phyloP scores from a whole-genome alignment of 1,140 invertebrate species.

The Pachypsylla venusta region DNA sequence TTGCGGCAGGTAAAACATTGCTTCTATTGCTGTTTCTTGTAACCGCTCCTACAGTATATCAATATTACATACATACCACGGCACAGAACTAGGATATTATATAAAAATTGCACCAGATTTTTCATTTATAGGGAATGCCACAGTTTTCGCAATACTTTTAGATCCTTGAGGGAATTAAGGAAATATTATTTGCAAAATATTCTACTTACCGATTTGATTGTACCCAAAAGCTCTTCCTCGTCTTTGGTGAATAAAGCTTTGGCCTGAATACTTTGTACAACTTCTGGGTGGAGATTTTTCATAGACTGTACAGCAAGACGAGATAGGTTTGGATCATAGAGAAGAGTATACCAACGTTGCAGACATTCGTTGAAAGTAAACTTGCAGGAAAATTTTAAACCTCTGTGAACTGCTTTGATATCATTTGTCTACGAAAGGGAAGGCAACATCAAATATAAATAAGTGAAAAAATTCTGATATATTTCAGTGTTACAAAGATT shows the following conservation, averaged over 20 bases:
- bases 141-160: no score
- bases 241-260: slow-evolving; percentile 76
- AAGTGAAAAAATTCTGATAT: not conserved
- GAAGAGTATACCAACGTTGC: slow-evolving; percentile 85
- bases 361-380: slow-evolving; percentile 90
- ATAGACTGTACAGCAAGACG: slow-evolving; percentile 80
- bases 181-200: no score
- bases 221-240: slow-evolving; percentile 76
- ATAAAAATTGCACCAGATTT: no score
- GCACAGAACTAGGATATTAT: no score
- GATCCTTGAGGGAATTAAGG: no score
- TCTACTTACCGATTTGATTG: slow-evolving; percentile 68
- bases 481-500: not conserved
- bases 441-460: slow-evolving; percentile 25
- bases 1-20: not conserved
- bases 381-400: slow-evolving; percentile 89
- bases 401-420: slow-evolving; percentile 68
- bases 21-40: no score
- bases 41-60: no score
- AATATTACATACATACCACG: no score
- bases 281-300: slow-evolving; percentile 81
- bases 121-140: no score
- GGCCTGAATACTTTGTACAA: slow-evolving; percentile 69
- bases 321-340: slow-evolving; percentile 80
- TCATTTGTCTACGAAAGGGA: slow-evolving; percentile 59